Percentiles rank a stretch among this genome's conserved stretches.
Conservation (phyloP, 35 echinoderm and acorn worm species). For the Hemicentrotus pulcherrimus region DNA sequence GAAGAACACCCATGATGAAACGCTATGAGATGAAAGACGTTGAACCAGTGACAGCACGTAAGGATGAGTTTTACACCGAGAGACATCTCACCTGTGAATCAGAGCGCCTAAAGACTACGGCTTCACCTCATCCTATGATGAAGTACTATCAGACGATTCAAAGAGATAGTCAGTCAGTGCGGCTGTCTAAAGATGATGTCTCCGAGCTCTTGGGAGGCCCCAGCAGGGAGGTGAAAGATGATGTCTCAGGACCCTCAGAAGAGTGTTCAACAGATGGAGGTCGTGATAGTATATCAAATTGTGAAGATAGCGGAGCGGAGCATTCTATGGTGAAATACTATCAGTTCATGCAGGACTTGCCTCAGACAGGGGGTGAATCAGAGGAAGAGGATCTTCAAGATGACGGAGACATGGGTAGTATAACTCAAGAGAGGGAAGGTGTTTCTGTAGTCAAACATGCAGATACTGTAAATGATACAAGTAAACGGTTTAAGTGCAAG, state of each 20-base stretch:
- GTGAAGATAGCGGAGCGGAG: neutral
- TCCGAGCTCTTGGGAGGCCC: neutral
- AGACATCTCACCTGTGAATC: neutral
- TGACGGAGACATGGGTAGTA: neutral
- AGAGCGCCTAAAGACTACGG: neutral
- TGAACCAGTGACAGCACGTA: neutral
- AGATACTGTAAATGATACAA: neutral
- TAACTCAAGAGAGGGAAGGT: neutral
- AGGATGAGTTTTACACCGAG: neutral
- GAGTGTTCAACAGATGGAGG: neutral
- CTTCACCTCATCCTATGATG: neutral
- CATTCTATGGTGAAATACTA: neutral
- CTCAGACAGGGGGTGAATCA: neutral
- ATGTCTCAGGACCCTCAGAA: neutral
- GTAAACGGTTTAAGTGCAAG: conserved; percentile 25
- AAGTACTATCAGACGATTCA: neutral
- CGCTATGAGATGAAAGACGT: neutral
- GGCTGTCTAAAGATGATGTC: neutral
- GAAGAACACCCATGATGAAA: conserved; percentile 8
- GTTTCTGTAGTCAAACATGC: neutral
- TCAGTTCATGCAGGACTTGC: neutral
- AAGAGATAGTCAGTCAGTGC: neutral
- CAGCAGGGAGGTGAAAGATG: neutral
- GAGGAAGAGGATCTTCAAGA: neutral
- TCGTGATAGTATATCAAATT: neutral